Base-by-base conservation (phyloP, 2,888 invertebrate genomes). In the Diabrotica balteata region DNA sequence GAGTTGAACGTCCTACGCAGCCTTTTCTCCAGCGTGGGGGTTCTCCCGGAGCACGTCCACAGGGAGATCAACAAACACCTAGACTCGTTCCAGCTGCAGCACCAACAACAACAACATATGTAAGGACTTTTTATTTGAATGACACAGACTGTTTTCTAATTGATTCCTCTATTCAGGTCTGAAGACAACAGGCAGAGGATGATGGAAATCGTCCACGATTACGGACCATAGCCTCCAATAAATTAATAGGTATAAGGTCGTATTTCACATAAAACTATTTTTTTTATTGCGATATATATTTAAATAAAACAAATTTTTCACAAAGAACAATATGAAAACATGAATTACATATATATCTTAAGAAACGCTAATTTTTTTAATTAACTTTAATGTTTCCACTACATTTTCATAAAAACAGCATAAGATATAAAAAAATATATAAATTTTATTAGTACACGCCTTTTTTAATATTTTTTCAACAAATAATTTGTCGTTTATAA, bases 1-100 rank as follows among this genome's bases (percentile, higher is more conserved):
- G 97, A 98, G 84, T 86, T 98, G 76, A 94, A 93, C 82, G 91
- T 97, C 59, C 90, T 93, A 69, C 86, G 91, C 79, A 88, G 90
- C 69, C 85, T 93, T 72, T 90, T 93, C 83, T 87, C 90, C 76
- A 91, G 90, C 81, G 90, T 90, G 65, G 90, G 90, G 57, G 88
- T 89, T 10, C 84, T 90, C 17, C 90, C 90, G n/a, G 90, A 90
- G 77, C 89, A 89, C 75, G 85, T 90, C 32, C 90, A 90, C 77
- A 84, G 90, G 65, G 90, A 90, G 79, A 86, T 90, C 80, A 88
- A 89, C 80, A 90, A 90, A 84, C 90, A 90, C 79, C 85, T 90
- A 75, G 89, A 90, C 76, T 86, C 87, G 71, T 89, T 89, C 80
- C 88, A 88, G 79, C 85, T 83, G 66, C 87, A 87, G 73, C 85